Conservation (phyloP, 2,113 vertebrate species). For the Sebastes schlegelii region DNA sequence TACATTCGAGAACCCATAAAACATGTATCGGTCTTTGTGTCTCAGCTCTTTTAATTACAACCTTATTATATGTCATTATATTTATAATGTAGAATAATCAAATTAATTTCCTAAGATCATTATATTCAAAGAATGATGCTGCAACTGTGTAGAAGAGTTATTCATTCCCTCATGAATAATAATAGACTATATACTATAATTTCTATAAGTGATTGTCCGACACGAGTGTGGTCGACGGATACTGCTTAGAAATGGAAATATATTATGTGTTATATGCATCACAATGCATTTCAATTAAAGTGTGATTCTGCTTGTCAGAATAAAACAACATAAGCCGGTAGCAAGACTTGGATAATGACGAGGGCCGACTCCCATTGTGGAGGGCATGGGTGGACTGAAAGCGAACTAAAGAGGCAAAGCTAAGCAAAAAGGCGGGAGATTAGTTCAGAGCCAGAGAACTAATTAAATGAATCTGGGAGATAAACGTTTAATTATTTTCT, state of each 20-base stretch:
- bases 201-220: conserved; percentile 11
- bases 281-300: conserved; percentile 51
- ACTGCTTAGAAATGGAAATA: conserved; percentile 3
- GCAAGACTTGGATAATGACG: conserved; percentile 57
- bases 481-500: conserved; percentile 79
- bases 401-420: conserved; percentile 68
- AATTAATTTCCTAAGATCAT: conserved; percentile 1
- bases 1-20: neutral
- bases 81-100: neutral
- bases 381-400: conserved; percentile 57
- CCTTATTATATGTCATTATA: neutral
- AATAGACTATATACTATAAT: neutral
- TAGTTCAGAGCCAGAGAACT: conserved; percentile 74
- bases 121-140: neutral
- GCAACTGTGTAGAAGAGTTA: neutral
- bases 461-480: conserved; percentile 78
- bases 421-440: conserved; percentile 72
- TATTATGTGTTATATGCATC: neutral
- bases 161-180: conserved; percentile 1
- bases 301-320: conserved; percentile 33
- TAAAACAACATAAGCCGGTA: conserved; percentile 51
- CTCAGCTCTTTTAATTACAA: neutral
- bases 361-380: conserved; percentile 39
- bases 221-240: neutral
- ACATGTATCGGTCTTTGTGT: neutral